Base-by-base conservation (phyloP, 2,888 invertebrate species). In the Drosophila emarginata region DNA sequence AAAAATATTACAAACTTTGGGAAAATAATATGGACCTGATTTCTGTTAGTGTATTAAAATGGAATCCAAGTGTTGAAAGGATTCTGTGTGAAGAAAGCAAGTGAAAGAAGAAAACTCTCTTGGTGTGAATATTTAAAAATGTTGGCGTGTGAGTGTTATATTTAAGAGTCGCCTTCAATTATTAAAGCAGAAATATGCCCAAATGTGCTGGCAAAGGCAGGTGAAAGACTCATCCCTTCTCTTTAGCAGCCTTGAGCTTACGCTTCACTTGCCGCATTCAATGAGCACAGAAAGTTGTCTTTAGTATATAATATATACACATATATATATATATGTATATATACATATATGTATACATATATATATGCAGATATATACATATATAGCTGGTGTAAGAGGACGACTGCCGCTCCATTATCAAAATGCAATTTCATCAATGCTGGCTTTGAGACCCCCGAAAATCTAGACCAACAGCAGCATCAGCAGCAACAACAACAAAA, bases 341-440 rank as follows among this genome's bases (percentile, higher is more conserved):
- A n/a, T 45, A 45, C 9, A 45, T 45, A 18, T 45, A 45, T 15
- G 5, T n/a, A 36, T 28, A 28, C 5, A 6, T 28, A n/a, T n/a
- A n/a, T n/a, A n/a, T n/a, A n/a, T n/a, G n/a, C n/a, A n/a, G n/a
- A 32, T 1, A 52, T 37, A 39, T 12, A 3, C 12, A 15, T 21
- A 15, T 56, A 50, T 28, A 40, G 36, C 61, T 58, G 11, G 32
- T 59, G 68, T 40, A 32, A 54, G 32, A 54, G 54, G 40, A 56
- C 51, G 57, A 45, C 64, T 68, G 64, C 51, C 54, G 57, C 66
- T 65, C 77, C 69, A 74, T 79, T 78, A 74, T 78, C 78, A 80
- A 80, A 73, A 82, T 80, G 74, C 76, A 79, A 76, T 83, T 72
- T 67, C 67, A 80, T 76, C 80, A 82, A 78, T 74, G 69, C 67